Conservation (phyloP, 2,797 vertebrate species). For the Coilia nasus region DNA sequence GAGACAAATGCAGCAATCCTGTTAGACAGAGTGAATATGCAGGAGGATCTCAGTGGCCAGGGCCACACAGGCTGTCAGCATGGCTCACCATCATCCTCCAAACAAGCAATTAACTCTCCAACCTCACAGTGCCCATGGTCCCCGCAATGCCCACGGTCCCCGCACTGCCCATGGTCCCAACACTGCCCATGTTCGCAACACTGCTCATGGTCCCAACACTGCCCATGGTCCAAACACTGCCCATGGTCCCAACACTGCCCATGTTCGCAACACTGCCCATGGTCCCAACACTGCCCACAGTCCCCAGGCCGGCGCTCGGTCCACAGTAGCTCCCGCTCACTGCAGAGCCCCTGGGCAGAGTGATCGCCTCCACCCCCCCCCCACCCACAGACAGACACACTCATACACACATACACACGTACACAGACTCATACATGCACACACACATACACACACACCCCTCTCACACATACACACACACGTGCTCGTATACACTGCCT, state of each 20-base stretch:
- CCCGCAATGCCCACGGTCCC: conserved; percentile 35
- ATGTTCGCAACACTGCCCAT: too few relatives aligned
- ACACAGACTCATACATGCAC: neutral
- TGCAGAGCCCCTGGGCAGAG: neutral
- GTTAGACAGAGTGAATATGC: conserved; percentile 88
- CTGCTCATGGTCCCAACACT: too few relatives aligned
- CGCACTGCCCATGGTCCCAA: conserved; percentile 60
- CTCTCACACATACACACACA: neutral
- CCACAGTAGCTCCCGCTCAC: neutral
- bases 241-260: too few relatives aligned
- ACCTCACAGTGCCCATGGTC: conserved; percentile 47
- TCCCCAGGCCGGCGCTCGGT: neutral
- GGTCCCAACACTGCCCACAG: too few relatives aligned
- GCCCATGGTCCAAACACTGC: too few relatives aligned
- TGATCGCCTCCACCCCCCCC: conserved; percentile 34
- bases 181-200: conserved; percentile 65
- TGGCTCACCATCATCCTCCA: conserved; percentile 78
- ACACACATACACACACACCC: too few relatives aligned
- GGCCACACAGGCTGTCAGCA: conserved; percentile 83
- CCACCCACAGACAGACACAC: conserved; percentile 40
- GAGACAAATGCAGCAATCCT: conserved; percentile 79
- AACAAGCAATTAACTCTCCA: conserved; percentile 88
- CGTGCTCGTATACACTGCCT: neutral
- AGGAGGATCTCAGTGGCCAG: conserved; percentile 79
- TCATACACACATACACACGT: conserved; percentile 51